These are phyloP conservation scores for Agriopis marginaria DNA, from an alignment of 2,888 invertebrate genomes.

Conservation along the genomic window DNA sequence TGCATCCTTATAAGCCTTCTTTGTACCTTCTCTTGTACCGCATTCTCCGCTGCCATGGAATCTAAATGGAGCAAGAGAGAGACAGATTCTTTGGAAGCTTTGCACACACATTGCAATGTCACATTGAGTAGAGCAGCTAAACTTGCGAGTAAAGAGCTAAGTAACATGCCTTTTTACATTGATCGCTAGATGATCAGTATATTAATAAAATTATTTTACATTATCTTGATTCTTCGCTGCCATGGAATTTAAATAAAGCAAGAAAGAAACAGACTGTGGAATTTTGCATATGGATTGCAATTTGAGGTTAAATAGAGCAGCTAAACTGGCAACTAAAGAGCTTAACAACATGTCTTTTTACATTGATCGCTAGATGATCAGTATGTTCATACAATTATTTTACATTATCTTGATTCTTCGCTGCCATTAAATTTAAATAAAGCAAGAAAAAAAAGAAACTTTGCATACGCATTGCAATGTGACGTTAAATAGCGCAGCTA, in stretches of 20 bases:
- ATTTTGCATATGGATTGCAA: conserved; percentile 87
- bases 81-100: conserved; percentile 85
- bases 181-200: conserved; percentile 41
- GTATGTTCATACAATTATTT: conserved; percentile 58
- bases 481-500: conserved; percentile 86
- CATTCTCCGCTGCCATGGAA: conserved; percentile 85
- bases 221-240: conserved; percentile 87
- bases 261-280: conserved; percentile 87
- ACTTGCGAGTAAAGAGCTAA: conserved; percentile 84
- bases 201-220: conserved; percentile 71
- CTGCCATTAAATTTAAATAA: conserved; percentile 86
- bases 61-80: conserved; percentile 87
- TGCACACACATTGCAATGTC: conserved; percentile 88
- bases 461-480: conserved; percentile 88
- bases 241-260: conserved; percentile 87
- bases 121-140: conserved; percentile 87
- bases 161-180: conserved; percentile 83
- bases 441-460: conserved; percentile 86
- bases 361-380: conserved; percentile 50
- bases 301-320: conserved; percentile 87
- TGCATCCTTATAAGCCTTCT: conserved; percentile 91
- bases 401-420: conserved; percentile 88
- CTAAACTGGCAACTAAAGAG: conserved; percentile 84
- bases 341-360: conserved; percentile 85
- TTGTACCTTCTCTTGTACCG: conserved; percentile 89